Base-by-base conservation (phyloP, 2,888 invertebrate genomes). In the Pheosia tremula region DNA sequence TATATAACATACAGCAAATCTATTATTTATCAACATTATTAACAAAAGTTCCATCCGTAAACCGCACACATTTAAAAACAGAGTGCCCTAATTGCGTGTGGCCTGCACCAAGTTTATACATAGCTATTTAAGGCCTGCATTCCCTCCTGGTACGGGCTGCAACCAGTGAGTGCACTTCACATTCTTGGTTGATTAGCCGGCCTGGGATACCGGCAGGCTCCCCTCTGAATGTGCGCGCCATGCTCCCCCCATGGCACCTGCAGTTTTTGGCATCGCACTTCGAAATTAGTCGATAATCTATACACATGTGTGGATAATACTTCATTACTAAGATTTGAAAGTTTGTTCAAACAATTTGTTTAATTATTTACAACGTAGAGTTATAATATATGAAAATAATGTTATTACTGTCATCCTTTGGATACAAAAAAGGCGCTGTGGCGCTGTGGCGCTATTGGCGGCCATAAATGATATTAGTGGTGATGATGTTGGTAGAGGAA, bases 101-200 rank as follows among this genome's bases (percentile, higher is more conserved):
- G 59, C 67, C 73, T 38, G 65, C 70, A 70, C 71, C 68, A 68
- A 75, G 72, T 65, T 66, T 69, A 69, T 70, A 61, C 67, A 64
- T 62, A 61, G 59, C 59, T 62, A 70, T 60, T 64, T 72, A 72
- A 68, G 64, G 62, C 64, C 52, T 67, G 61, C 62, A 65, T 65
- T 65, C 60, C 60, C 64, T 70, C 63, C 66, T 69, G 60, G 68
- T 64, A 43, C 64, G 54, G 57, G 54, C 62, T 67, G 68, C 69
- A 78, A 74, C 70, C 74, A 69, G 66, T 66, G 74, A 79, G 78
- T 66, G 78, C 78, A 70, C 80, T 79, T 74, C 77, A 75, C 81
- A 80, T 85, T 82, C 81, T 83, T 78, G 81, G 83, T 83, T 85
- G 84, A 86, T 87, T 87, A 86, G 83, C 78, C 77, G 62, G 62